Base-by-base conservation (phyloP, 2,797 vertebrate genomes). In the Pseudomugil tenellus region DNA sequence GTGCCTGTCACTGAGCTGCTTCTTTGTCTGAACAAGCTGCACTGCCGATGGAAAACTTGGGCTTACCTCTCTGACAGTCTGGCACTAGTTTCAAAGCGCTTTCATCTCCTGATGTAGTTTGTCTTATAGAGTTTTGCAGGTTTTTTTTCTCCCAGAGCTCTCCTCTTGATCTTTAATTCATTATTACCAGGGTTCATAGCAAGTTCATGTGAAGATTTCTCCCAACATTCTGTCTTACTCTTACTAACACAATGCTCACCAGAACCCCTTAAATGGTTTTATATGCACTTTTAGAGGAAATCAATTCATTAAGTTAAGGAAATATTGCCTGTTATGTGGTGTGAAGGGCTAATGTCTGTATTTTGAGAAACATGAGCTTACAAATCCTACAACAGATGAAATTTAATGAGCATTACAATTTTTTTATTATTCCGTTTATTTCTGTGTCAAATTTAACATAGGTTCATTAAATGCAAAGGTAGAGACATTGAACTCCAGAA, bases 111-210 rank as follows among this genome's bases (percentile, higher is more conserved):
- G 46, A 29, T 77, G 48, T 77, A 80, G 80, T 84, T 88, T 74
- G 70, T 86, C 80, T 81, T 73, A 78, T 53, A 64, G 70, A 80
- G 68, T 85, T 87, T 87, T 84, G 69, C 76, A n/a, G n/a, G n/a
- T n/a, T 67, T 73, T 85, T 64, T 71, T 48, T 79, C 81, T 79
- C 80, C 69, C 70, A 23, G 79, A 57, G 77, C 73, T 57, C 79
- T 72, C 59, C 39, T 79, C 85, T 92, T 92, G 87, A 92, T 93
- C 88, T 93, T 92, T 92, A 89, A 92, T 92, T 93, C 88, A 92
- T 88, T 77, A 74, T 74, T 64, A 37, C 64, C 46, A 31, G 53
- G 76, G 92, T 93, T 93, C 90, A 91, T 35, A 5, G 35, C 54
- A 21, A 74, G 86, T 89, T 87, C 84, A 75, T 61, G 6, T 65